Evolutionary conservation across 2,888 invertebrate species (phyloP).

Genomic region (Falcaria lacertinaria): DNA sequence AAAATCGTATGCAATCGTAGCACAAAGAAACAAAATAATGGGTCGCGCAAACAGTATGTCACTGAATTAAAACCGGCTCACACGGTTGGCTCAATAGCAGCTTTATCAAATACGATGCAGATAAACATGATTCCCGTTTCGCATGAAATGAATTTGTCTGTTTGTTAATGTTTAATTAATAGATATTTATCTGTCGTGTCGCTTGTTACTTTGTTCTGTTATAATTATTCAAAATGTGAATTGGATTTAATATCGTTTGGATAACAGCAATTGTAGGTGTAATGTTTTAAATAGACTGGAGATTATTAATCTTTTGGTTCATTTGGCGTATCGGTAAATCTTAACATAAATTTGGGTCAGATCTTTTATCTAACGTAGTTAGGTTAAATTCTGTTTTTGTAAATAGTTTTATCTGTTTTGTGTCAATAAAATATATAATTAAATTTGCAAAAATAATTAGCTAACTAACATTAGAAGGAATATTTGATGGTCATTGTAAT

Average conservation of each 20-base stretch:
- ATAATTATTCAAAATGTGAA: constrained; percentile 6
- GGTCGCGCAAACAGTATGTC: constrained; percentile 11
- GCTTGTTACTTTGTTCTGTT: constrained; percentile 13
- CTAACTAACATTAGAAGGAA: too few relatives aligned
- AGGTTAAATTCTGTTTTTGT: too few relatives aligned
- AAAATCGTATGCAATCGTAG: background rate
- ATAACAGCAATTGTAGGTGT: too few relatives aligned
- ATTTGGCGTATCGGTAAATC: too few relatives aligned
- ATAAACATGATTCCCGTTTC: constrained; percentile 19
- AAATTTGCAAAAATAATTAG: too few relatives aligned
- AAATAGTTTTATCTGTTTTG: too few relatives aligned
- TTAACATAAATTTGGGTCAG: too few relatives aligned
- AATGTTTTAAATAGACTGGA: too few relatives aligned
- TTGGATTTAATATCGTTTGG: background rate
- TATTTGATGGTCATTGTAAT: too few relatives aligned
- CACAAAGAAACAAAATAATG: constrained; percentile 3
- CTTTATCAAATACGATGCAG: constrained; percentile 16
- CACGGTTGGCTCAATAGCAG: constrained; percentile 1
- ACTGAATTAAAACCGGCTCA: constrained; percentile 12
- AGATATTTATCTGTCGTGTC: constrained; percentile 18
- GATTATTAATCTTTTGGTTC: too few relatives aligned
- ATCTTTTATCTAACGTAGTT: too few relatives aligned
- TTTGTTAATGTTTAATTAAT: constrained; percentile 24
- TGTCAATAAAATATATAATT: too few relatives aligned
- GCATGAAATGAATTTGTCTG: constrained; percentile 19